These are phyloP conservation scores for Theristus sp. DNA, from an alignment of 2,888 invertebrate genomes.

Conservation along the genomic window DNA sequence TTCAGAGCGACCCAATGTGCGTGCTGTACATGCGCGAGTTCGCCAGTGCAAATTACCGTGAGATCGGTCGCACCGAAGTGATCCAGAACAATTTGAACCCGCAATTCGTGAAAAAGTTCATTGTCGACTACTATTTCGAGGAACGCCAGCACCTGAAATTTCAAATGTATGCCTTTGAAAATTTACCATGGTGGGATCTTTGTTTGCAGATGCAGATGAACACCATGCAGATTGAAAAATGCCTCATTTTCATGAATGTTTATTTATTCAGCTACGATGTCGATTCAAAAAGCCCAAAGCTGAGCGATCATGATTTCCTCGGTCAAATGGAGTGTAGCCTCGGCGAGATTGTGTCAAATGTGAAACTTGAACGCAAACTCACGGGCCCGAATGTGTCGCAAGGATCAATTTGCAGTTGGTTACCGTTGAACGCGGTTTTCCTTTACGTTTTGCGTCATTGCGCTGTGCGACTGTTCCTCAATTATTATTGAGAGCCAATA, in stretches of 20 bases:
- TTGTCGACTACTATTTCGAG: constrained; percentile 22
- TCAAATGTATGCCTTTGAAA: no score
- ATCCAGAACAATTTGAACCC: constrained; percentile 21
- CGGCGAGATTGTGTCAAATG: constrained; percentile 36
- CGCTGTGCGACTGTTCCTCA: no score
- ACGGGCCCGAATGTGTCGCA: neutral
- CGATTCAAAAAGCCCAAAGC: constrained; percentile 12
- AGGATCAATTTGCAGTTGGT: neutral
- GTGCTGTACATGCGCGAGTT: neutral
- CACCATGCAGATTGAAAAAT: neutral
- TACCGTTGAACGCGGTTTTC: no score
- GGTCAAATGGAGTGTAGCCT: constrained; percentile 39
- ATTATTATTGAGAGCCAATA: no score
- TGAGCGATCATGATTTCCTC: constrained; percentile 33
- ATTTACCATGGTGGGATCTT: neutral
- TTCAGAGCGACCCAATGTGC: constrained; percentile 21
- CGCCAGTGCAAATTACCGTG: neutral
- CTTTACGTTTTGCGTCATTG: no score
- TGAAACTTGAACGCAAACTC: neutral
- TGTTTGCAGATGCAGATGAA: neutral
- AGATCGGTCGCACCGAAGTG: constrained; percentile 21
- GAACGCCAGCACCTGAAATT: constrained; percentile 20
- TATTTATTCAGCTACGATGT: constrained; percentile 17
- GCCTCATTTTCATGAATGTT: no score
- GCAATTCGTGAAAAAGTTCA: constrained; percentile 17